phyloP scores from a whole-genome alignment of 2,797 vertebrate species.

The Falco naumanni region DNA sequence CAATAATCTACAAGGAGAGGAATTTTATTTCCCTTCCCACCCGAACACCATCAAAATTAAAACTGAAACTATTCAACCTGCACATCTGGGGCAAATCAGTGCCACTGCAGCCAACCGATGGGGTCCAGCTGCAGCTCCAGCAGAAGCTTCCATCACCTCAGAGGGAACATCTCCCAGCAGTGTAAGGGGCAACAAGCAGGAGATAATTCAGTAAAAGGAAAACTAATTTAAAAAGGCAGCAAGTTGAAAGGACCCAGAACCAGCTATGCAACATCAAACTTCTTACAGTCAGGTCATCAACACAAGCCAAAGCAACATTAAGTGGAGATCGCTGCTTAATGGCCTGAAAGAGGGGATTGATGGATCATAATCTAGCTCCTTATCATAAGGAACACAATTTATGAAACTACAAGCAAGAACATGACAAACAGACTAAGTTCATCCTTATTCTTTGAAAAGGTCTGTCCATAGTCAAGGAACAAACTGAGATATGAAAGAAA shows the following conservation, averaged over 20 bases:
- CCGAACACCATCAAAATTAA: not conserved
- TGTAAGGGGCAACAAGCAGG: not conserved
- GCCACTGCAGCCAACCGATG: rapidly evolving
- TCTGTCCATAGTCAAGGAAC: slow-evolving; percentile 24
- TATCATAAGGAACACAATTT: not conserved
- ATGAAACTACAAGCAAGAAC: slow-evolving; percentile 4
- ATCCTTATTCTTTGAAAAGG: slow-evolving; percentile 21
- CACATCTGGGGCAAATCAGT: not conserved
- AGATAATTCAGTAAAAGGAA: not conserved
- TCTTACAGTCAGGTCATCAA: not conserved
- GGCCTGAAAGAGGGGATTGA: not conserved
- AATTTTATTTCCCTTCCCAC: not conserved
- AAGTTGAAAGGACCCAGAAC: not conserved
- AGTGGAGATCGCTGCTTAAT: not conserved
- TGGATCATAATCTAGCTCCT: not conserved
- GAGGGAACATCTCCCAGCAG: not conserved
- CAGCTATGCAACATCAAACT: not conserved
- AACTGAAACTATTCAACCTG: not conserved
- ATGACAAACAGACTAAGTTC: not conserved
- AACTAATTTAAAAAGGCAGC: not conserved
- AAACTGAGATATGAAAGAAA: slow-evolving; percentile 31
- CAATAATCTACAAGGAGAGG: not conserved
- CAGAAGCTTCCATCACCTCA: not conserved
- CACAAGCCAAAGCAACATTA: not conserved
- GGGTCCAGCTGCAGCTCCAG: not conserved